phyloP scores from a whole-genome alignment of 1,140 invertebrate species.

The Rhopalosiphum padi region DNA sequence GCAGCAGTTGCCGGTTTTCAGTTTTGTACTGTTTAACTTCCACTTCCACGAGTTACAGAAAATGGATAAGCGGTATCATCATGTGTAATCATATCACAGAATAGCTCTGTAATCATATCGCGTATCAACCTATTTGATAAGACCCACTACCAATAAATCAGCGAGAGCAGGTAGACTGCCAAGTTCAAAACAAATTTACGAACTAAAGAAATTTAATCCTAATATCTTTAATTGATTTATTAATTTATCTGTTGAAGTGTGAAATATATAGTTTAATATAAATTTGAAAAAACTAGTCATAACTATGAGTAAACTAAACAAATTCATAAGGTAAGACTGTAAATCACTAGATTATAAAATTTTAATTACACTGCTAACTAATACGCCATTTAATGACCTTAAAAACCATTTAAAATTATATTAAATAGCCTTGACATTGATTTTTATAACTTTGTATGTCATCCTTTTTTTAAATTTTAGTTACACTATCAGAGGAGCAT shows the following conservation, averaged over 20 bases:
- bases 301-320: slow-evolving; percentile 45
- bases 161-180: neutral
- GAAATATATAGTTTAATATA: neutral
- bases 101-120: too few relatives aligned
- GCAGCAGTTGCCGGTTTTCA: too few relatives aligned
- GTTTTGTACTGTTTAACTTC: too few relatives aligned
- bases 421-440: neutral
- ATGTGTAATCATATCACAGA: too few relatives aligned
- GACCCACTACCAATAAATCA: neutral
- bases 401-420: neutral
- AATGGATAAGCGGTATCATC: too few relatives aligned
- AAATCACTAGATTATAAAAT: neutral
- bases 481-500: slow-evolving; percentile 39
- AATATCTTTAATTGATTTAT: too few relatives aligned
- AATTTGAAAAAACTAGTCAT: neutral
- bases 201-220: neutral
- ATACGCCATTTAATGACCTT: slow-evolving; percentile 23
- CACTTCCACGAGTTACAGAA: too few relatives aligned
- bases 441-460: neutral
- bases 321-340: slow-evolving; percentile 38
- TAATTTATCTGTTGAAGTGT: neutral
- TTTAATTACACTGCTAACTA: neutral
- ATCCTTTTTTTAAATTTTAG: neutral
- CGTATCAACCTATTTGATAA: neutral
- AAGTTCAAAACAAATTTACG: neutral